A percentile compares a stretch with the other conserved stretches of the same genome.
Evolutionary conservation across 2,113 vertebrate genomes (phyloP).

Genomic region (Lophochroa leadbeateri): DNA sequence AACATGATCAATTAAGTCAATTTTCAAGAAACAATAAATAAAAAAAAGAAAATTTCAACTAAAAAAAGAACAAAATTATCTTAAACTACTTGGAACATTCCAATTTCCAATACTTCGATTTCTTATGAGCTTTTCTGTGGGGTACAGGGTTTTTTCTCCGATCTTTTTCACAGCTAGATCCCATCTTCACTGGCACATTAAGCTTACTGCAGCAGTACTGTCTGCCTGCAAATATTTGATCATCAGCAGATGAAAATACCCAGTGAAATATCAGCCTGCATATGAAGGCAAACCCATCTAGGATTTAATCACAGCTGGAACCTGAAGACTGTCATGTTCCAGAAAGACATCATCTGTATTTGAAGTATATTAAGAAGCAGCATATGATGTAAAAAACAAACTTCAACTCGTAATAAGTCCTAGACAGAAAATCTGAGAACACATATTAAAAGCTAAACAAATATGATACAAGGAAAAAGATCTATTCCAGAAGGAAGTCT

Average conservation of each 20-base stretch:
- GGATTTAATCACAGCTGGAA: neutral
- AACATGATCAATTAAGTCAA: neutral
- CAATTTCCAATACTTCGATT: neutral
- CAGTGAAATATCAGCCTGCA: neutral
- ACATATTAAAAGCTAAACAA: neutral
- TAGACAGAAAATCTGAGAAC: neutral
- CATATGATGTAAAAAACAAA: neutral
- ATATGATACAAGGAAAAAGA: neutral
- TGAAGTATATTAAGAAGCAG: neutral
- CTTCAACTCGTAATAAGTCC: neutral
- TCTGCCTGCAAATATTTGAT: neutral
- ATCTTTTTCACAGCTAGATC: neutral
- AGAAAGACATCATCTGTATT: neutral
- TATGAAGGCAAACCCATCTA: neutral
- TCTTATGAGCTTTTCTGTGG: neutral
- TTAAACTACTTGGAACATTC: neutral
- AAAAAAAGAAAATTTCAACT: neutral
- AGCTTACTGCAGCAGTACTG: neutral
- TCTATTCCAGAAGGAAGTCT: neutral
- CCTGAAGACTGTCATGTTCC: neutral
- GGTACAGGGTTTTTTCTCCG: neutral
- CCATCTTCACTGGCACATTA: neutral
- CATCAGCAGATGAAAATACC: neutral
- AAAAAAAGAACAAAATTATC: neutral
- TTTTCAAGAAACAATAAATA: neutral